Percentiles rank a stretch among this genome's conserved stretches.
phyloP scores from a whole-genome alignment of 2,797 vertebrate genomes.

The Echiichthys vipera region DNA sequence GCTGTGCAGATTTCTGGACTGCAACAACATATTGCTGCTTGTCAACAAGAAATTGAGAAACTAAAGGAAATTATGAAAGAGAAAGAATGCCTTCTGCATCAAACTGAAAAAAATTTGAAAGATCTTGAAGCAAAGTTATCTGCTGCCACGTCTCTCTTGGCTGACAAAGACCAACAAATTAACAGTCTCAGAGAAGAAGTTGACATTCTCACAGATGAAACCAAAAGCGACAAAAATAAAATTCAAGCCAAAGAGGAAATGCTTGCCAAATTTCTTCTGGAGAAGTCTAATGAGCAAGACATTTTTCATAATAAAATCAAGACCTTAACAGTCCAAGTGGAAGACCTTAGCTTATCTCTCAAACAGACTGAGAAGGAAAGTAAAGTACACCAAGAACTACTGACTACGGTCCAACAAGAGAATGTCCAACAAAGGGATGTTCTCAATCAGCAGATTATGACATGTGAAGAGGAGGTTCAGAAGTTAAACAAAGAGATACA shows the following conservation, averaged over 20 bases:
- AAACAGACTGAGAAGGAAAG: constrained; percentile 67
- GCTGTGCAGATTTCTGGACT: constrained; percentile 52
- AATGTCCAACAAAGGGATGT: constrained; percentile 48
- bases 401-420: constrained; percentile 54
- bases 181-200: constrained; percentile 61
- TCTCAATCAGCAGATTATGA: constrained; percentile 54
- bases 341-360: constrained; percentile 49
- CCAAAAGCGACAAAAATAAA: constrained; percentile 50
- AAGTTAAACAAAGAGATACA: constrained; percentile 53
- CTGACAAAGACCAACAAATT: constrained; percentile 79
- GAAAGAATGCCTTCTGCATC: constrained; percentile 53
- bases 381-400: constrained; percentile 51
- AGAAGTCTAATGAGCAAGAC: constrained; percentile 60
- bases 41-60: constrained; percentile 63
- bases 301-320: constrained; percentile 75
- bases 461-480: constrained; percentile 68
- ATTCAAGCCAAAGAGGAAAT: constrained; percentile 66
- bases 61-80: constrained; percentile 61
- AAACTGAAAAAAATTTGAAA: constrained; percentile 70
- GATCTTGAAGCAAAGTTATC: constrained; percentile 61
- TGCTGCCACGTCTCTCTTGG: constrained; percentile 54
- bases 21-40: constrained; percentile 55
- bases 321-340: constrained; percentile 63
- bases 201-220: constrained; percentile 48
- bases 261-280: constrained; percentile 52